These are phyloP conservation scores for Ancistrus triradiatus DNA, from an alignment of 2,113 vertebrate genomes.

Conservation along the genomic window DNA sequence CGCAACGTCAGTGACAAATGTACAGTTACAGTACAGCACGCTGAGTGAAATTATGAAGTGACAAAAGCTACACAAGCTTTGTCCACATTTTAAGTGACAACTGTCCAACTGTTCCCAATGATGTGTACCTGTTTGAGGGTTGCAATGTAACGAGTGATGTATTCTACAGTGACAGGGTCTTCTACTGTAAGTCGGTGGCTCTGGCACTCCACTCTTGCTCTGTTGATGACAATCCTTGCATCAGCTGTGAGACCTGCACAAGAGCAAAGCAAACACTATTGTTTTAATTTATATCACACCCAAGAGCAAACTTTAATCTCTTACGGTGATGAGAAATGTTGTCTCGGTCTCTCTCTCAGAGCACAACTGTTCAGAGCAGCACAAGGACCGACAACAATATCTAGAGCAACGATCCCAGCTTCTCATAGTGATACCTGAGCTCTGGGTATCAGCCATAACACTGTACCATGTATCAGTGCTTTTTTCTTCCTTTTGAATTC, in stretches of 20 bases:
- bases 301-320: too few species aligned
- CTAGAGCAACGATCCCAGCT: too few species aligned
- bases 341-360: not conserved
- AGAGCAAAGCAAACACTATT: not conserved
- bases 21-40: too few species aligned
- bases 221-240: constrained; percentile 82
- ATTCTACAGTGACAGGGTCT: constrained; percentile 84
- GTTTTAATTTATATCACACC: not conserved
- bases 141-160: constrained; percentile 86
- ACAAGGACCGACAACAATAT: not conserved
- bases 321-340: too few species aligned
- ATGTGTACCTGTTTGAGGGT: constrained; percentile 80
- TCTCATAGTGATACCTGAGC: too few species aligned
- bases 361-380: not conserved
- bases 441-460: too few species aligned
- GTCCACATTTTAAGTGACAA: too few species aligned
- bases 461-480: too few species aligned
- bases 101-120: not conserved
- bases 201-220: constrained; percentile 84
- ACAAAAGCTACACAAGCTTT: too few species aligned
- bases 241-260: constrained; percentile 82
- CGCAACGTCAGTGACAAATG: too few species aligned
- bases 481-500: too few species aligned
- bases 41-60: too few species aligned
- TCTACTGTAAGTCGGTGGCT: constrained; percentile 85